phyloP scores from a whole-genome alignment of 2,113 vertebrate species.

The Glareola pratincola region DNA sequence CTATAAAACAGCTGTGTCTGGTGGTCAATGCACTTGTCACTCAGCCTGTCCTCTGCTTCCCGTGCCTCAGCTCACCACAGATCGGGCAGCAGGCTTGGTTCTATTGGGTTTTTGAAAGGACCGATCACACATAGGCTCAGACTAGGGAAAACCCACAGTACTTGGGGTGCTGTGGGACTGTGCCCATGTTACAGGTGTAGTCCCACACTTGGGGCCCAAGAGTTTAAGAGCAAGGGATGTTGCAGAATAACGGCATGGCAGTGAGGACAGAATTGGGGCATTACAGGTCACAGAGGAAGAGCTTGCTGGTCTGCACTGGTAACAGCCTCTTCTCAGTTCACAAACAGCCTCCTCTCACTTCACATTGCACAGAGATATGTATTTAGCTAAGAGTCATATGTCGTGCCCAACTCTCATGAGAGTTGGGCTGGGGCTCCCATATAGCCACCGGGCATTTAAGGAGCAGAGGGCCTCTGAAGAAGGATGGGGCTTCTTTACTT shows the following conservation, averaged over 20 bases:
- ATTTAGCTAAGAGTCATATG: background rate
- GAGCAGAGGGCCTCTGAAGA: background rate
- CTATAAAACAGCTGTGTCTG: fast-evolving
- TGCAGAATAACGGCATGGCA: background rate
- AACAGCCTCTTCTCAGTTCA: background rate
- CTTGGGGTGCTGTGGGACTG: no score
- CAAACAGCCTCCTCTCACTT: background rate
- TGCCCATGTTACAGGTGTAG: fast-evolving
- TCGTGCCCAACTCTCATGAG: background rate
- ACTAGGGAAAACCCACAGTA: background rate
- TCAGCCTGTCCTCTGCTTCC: background rate
- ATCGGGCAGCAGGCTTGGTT: background rate
- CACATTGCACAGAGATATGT: background rate
- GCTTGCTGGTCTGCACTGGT: background rate
- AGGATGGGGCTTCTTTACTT: background rate
- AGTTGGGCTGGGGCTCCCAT: background rate
- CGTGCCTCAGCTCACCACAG: background rate
- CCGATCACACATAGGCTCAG: background rate
- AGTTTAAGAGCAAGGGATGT: background rate
- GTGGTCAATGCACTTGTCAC: background rate
- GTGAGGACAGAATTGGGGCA: background rate
- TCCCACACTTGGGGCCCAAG: background rate
- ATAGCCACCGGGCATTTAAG: background rate
- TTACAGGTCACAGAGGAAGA: background rate
- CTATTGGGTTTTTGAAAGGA: fast-evolving